Conservation (phyloP, 2,113 vertebrate genomes). For the Syngnathus floridae region DNA sequence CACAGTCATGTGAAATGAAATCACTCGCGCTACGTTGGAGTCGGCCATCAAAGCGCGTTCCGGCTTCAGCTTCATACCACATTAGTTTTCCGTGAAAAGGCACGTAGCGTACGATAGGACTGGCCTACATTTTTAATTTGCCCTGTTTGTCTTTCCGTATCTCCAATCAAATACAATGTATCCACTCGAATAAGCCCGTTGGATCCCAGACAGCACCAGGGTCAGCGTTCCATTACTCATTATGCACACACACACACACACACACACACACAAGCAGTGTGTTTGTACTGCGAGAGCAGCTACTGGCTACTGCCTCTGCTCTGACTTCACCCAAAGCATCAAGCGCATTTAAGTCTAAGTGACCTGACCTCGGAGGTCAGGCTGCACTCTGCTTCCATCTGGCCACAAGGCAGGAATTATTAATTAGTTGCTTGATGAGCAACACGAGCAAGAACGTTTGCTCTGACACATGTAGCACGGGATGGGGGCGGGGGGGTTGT, state of each 20-base stretch:
- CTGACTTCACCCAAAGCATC: slow-evolving; percentile 27
- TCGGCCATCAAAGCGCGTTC: too few relatives aligned
- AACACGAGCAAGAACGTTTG: not conserved
- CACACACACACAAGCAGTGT: slow-evolving; percentile 28
- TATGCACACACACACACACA: slow-evolving; percentile 11
- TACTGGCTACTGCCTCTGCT: slow-evolving; percentile 8
- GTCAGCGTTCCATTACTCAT: slow-evolving; percentile 14
- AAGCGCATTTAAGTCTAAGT: slow-evolving; percentile 29
- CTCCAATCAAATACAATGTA: slow-evolving; percentile 15
- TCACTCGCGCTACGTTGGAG: too few relatives aligned
- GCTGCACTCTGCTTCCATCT: slow-evolving; percentile 23
- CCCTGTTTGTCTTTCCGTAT: slow-evolving; percentile 1
- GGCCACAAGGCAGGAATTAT: slow-evolving; percentile 10
- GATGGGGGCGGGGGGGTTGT: too few relatives aligned
- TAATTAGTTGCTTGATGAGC: slow-evolving; percentile 5
- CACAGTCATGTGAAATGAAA: not conserved
- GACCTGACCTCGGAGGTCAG: slow-evolving; percentile 27
- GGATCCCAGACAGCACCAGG: slow-evolving; percentile 30
- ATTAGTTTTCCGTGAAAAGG: not conserved
- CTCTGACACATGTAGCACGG: not conserved
- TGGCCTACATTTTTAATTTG: slow-evolving; percentile 1
- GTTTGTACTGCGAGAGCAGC: not conserved
- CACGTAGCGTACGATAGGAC: not conserved
- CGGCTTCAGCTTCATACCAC: not conserved
- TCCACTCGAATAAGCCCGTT: slow-evolving; percentile 38